Conservation (phyloP, 2,113 vertebrate genomes). For the Pseudorhombus dupliciocellatus region DNA sequence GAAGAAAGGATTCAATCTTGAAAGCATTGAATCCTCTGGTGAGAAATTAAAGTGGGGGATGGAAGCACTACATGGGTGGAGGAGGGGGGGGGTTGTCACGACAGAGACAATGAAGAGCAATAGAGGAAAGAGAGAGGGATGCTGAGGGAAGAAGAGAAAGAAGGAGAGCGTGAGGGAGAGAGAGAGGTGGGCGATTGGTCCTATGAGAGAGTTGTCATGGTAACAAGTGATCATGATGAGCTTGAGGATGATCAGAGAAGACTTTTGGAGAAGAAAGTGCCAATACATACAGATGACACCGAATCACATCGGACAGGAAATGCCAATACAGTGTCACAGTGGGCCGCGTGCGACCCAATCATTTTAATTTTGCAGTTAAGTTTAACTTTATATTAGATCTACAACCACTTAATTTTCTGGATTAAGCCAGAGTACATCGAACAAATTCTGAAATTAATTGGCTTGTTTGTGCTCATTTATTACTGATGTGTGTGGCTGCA, state of each 20-base stretch:
- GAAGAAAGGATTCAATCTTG: not conserved
- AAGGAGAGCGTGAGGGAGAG: constrained; percentile 33
- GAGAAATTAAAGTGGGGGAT: constrained; percentile 32
- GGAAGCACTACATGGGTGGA: constrained; percentile 36
- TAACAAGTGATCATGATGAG: constrained; percentile 78
- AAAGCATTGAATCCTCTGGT: constrained; percentile 3
- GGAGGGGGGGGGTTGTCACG: constrained; percentile 42
- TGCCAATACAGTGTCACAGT: not conserved
- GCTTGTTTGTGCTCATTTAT: constrained; percentile 9
- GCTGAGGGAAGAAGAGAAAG: not conserved
- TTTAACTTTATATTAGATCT: constrained; percentile 23
- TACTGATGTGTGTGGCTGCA: not conserved
- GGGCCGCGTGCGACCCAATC: not conserved
- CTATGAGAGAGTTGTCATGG: constrained; percentile 79
- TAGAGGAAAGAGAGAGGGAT: constrained; percentile 12
- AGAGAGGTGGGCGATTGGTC: constrained; percentile 77
- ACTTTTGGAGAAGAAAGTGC: constrained; percentile 56
- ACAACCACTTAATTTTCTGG: constrained; percentile 4
- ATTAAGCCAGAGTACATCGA: not conserved
- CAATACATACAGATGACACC: constrained; percentile 37
- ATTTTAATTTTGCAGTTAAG: not conserved
- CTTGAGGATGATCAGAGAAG: constrained; percentile 63
- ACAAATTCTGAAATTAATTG: constrained; percentile 24
- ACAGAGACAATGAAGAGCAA: constrained; percentile 46
- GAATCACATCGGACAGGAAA: constrained; percentile 23